phyloP scores from a whole-genome alignment of 2,113 vertebrate species.

The Brienomyrus longianalis region DNA sequence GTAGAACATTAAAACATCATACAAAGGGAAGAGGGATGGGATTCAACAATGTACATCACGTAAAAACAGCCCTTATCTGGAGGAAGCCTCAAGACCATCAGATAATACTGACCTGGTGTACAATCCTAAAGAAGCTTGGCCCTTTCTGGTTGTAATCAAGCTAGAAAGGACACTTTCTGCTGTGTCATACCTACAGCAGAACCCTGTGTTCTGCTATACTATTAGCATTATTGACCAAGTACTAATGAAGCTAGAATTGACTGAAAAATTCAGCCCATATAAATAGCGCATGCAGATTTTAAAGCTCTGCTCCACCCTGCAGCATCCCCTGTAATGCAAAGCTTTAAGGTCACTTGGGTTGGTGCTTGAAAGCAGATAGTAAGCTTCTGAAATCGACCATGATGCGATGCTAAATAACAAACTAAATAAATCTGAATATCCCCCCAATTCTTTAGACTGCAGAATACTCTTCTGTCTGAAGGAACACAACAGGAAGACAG shows the following conservation, averaged over 20 bases:
- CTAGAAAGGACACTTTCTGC: neutral
- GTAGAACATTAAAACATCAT: neutral
- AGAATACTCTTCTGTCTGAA: neutral
- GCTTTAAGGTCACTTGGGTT: neutral
- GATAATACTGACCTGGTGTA: neutral
- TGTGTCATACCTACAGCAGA: neutral
- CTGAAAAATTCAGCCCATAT: neutral
- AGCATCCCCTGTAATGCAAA: neutral
- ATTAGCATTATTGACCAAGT: constrained; percentile 4
- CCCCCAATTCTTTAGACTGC: neutral
- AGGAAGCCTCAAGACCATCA: neutral
- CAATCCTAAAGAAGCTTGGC: neutral
- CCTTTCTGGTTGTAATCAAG: neutral
- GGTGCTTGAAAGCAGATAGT: neutral
- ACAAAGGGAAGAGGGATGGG: neutral
- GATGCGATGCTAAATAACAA: neutral
- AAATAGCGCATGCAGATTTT: neutral
- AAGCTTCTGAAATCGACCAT: neutral
- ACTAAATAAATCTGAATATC: neutral
- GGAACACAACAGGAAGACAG: neutral
- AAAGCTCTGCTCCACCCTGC: neutral
- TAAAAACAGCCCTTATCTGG: neutral
- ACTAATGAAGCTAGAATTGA: constrained; percentile 2
- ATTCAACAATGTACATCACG: neutral
- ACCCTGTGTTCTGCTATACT: neutral